Evolutionary conservation across 2,888 invertebrate genomes (phyloP).

Genomic region (Elysia crispata): DNA sequence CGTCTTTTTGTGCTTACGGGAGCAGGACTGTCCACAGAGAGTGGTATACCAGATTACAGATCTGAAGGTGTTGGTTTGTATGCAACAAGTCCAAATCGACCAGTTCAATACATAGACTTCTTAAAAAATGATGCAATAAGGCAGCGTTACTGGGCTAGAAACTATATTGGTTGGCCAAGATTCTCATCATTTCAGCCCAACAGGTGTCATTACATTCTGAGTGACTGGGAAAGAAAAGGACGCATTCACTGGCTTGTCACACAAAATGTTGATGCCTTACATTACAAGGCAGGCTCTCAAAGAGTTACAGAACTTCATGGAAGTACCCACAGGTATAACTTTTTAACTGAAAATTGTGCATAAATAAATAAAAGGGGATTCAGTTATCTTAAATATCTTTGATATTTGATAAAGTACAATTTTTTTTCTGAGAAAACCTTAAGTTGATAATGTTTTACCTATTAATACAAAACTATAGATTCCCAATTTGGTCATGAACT

Average conservation of each 20-base stretch:
- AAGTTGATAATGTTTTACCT: no score
- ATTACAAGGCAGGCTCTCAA: slow-evolving; percentile 91
- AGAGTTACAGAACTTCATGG: slow-evolving; percentile 93
- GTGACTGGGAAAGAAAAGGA: slow-evolving; percentile 84
- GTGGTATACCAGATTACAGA: slow-evolving; percentile 86
- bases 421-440: no score
- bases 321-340: slow-evolving; percentile 77
- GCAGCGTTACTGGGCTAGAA: slow-evolving; percentile 95
- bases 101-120: slow-evolving; percentile 92
- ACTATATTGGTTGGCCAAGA: slow-evolving; percentile 92
- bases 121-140: slow-evolving; percentile 80
- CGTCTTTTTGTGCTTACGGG: slow-evolving; percentile 88
- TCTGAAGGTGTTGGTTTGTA: slow-evolving; percentile 95
- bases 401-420: no score
- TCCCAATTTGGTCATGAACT: no score
- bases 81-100: slow-evolving; percentile 89
- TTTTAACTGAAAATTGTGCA: no score
- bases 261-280: slow-evolving; percentile 97
- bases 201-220: slow-evolving; percentile 85
- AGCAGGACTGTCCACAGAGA: slow-evolving; percentile 96
- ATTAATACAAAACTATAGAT: no score
- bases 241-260: slow-evolving; percentile 88
- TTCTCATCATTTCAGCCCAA: slow-evolving; percentile 89
- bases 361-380: no score
- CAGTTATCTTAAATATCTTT: no score